Conservation (phyloP, 2,797 vertebrate species). For the Chelon labrosus region DNA sequence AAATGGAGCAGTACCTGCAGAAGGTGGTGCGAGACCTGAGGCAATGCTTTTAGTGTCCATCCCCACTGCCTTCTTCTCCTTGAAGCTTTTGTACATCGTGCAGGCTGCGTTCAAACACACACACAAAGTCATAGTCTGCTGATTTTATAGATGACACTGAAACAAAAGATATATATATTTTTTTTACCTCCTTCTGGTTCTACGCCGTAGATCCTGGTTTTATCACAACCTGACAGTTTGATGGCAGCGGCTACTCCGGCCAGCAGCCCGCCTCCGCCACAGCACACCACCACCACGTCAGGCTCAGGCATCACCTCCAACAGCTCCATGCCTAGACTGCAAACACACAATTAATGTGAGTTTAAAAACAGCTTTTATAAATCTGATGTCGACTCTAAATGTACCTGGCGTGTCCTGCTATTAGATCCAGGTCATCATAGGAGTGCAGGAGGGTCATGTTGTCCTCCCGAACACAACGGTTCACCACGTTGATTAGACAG, state of each 20-base stretch:
- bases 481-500: slow-evolving; percentile 78
- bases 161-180: too few relatives aligned
- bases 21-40: slow-evolving; percentile 85
- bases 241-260: slow-evolving; percentile 83
- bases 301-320: slow-evolving; percentile 79
- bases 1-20: slow-evolving; percentile 74
- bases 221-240: slow-evolving; percentile 81
- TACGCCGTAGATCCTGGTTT: slow-evolving; percentile 85
- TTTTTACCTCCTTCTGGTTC: slow-evolving; percentile 85
- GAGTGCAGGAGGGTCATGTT: slow-evolving; percentile 85
- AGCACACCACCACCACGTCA: slow-evolving; percentile 86
- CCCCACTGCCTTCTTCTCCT: slow-evolving; percentile 82
- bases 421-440: slow-evolving; percentile 84
- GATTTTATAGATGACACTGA: neutral
- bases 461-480: slow-evolving; percentile 80
- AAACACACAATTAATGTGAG: neutral
- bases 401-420: slow-evolving; percentile 86
- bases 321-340: slow-evolving; percentile 84
- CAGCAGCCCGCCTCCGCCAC: slow-evolving; percentile 85
- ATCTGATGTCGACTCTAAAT: neutral
- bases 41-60: slow-evolving; percentile 85
- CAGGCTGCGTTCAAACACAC: slow-evolving; percentile 74
- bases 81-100: slow-evolving; percentile 86
- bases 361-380: neutral
- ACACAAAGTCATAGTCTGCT: neutral